phyloP scores from a whole-genome alignment of 2,113 vertebrate species.

The Gallinago media region DNA sequence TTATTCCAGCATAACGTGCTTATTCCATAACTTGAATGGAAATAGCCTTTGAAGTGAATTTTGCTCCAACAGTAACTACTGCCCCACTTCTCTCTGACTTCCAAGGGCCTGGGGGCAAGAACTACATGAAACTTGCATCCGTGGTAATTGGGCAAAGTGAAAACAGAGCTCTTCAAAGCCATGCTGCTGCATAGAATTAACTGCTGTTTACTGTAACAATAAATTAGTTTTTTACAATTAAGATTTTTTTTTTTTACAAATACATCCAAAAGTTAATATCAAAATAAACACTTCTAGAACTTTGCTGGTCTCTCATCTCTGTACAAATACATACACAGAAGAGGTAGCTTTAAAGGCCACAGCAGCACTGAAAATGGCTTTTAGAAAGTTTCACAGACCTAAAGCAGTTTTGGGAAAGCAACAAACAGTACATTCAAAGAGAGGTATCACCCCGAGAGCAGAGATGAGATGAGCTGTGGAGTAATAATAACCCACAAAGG shows the following conservation, averaged over 20 bases:
- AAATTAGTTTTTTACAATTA: slow-evolving; percentile 29
- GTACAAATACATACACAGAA: slow-evolving; percentile 3
- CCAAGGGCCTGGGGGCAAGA: background rate
- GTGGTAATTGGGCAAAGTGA: fast-evolving
- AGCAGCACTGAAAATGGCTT: background rate
- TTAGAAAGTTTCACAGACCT: background rate
- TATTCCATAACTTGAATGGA: fast-evolving
- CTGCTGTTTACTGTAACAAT: slow-evolving; percentile 5
- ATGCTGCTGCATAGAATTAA: background rate
- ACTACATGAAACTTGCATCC: fast-evolving
- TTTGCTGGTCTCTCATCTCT: background rate
- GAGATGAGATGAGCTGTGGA: fast-evolving
- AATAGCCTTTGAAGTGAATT: background rate
- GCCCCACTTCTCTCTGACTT: fast-evolving
- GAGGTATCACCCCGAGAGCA: background rate
- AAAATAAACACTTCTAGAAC: slow-evolving; percentile 23
- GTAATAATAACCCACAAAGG: too few species aligned
- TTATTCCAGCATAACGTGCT: fast-evolving
- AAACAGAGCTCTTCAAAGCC: background rate
- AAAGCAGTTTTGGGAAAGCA: background rate
- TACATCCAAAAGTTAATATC: background rate
- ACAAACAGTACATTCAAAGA: background rate
- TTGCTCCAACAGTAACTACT: background rate
- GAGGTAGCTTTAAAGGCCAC: slow-evolving; percentile 38
- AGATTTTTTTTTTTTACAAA: slow-evolving; percentile 19